Base-by-base conservation (phyloP, 2,797 vertebrate species). In the Phataginus tricuspis region DNA sequence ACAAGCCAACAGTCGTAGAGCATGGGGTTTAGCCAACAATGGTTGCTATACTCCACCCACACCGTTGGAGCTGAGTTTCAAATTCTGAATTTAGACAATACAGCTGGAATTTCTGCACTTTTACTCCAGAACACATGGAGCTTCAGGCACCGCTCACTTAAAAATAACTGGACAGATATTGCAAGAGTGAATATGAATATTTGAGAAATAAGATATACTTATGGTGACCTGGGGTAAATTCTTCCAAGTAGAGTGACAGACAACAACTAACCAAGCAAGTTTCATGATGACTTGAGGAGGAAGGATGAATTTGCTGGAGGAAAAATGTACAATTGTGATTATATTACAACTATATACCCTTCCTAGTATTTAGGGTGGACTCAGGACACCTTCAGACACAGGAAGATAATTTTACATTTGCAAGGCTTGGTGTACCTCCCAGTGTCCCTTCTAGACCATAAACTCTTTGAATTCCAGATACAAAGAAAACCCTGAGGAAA, bases 51-150 rank as follows among this genome's bases (percentile, higher is more conserved):
- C 85, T 57, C 71, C 96, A 93, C 97, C 96, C 94, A 91, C 57
- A 72, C 39, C 63, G 78, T 19, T 2, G 57, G 80, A 79, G 59
- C 86, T 88, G 78, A 96, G 86, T 92, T 87, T 61, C 96, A 91
- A 79, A 90, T 80, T 96, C 80, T 90, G 71, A 87, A n/a, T 55
- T 51, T 23, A 94, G 86, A 97, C 94, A 95, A 91, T n/a, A 45
- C 45, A n/a, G 25, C 45, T 92, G 80, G 63, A 74, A 89, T 94
- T 59, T 77, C 57, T 34, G 37, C 19, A 94, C 91, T 90, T 78
- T 95, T 64, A 51, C 29, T 85, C 77, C 45, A 42, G 6, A 57
- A 51, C 55, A 37, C 29, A 4, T 4, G 51, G 31, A 3, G 31
- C 88, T 96, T 87, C 71, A 59, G 75, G 86, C 37, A 94, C 59